Percentiles rank a stretch among this genome's conserved stretches.
Conservation (phyloP, 1,140 invertebrate species). For the Cydia strobilella region DNA sequence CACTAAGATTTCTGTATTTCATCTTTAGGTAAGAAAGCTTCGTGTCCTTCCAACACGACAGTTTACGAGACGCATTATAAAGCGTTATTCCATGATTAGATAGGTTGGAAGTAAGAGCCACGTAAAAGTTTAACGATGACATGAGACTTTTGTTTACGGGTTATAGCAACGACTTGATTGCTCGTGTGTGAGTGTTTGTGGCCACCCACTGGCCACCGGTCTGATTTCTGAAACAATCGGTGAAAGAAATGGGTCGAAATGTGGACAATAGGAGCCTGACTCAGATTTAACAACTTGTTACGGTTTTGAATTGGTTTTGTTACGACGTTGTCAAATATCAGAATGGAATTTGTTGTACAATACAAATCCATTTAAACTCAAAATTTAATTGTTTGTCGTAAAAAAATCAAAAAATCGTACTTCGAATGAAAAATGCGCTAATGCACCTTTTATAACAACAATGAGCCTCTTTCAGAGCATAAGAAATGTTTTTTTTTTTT, state of each 20-base stretch:
- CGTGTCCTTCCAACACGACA: too few species aligned
- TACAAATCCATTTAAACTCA: too few species aligned
- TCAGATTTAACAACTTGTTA: too few species aligned
- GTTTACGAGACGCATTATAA: constrained; percentile 30
- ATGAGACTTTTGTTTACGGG: constrained; percentile 26
- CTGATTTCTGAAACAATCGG: background rate
- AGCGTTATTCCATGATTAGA: constrained; percentile 32
- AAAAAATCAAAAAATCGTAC: too few species aligned
- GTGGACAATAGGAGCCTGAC: background rate
- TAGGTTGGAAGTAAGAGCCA: constrained; percentile 28
- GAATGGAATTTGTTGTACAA: too few species aligned
- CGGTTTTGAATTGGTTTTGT: too few species aligned
- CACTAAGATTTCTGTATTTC: background rate
- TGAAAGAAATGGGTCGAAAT: background rate
- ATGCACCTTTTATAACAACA: too few species aligned
- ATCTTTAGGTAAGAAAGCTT: background rate
- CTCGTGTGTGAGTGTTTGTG: background rate
- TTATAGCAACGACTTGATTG: constrained; percentile 4
- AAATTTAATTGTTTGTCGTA: too few species aligned
- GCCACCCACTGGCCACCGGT: background rate
- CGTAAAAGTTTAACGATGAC: constrained; percentile 47
- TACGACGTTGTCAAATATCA: too few species aligned
- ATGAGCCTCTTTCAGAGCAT: too few species aligned
- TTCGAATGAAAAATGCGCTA: too few species aligned
- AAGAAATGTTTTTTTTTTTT: too few species aligned